These are phyloP conservation scores for Andrena dorsata DNA, from an alignment of 2,888 invertebrate species.

Conservation along the genomic window DNA sequence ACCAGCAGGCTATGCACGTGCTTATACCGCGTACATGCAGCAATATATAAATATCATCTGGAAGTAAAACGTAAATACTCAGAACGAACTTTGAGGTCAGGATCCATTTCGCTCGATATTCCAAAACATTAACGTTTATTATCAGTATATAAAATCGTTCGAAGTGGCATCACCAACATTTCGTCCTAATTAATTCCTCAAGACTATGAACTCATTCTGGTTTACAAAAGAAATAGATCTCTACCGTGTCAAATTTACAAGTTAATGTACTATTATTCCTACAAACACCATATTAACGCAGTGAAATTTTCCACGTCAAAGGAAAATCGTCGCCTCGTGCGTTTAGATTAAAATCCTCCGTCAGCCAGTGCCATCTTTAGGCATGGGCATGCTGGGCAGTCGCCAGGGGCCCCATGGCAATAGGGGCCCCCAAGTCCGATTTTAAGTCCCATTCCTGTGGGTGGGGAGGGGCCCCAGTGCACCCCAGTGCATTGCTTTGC, in stretches of 20 bases:
- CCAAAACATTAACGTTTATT: not conserved
- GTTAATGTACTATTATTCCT: too few species aligned
- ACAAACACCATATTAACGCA: too few species aligned
- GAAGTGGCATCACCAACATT: not conserved
- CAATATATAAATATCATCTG: not conserved
- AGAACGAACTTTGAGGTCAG: not conserved
- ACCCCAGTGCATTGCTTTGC: too few species aligned
- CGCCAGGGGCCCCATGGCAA: too few species aligned
- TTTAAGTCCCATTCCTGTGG: too few species aligned
- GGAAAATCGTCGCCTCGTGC: not conserved
- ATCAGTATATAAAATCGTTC: not conserved
- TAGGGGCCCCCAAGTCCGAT: too few species aligned
- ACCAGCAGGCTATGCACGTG: too few species aligned
- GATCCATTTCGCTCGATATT: not conserved
- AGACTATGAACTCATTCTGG: not conserved
- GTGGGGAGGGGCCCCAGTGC: too few species aligned
- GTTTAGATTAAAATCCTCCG: constrained; percentile 21
- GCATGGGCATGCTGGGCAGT: too few species aligned
- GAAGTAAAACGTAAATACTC: not conserved
- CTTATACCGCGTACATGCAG: too few species aligned
- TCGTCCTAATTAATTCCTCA: not conserved
- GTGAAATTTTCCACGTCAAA: not conserved
- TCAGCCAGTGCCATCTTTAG: too few species aligned
- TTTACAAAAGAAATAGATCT: not conserved
- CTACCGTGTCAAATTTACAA: not conserved